A percentile compares a stretch with the other conserved stretches of the same genome.
Conservation (phyloP, 1,140 invertebrate genomes). For the Rhagoletis pomonella region DNA sequence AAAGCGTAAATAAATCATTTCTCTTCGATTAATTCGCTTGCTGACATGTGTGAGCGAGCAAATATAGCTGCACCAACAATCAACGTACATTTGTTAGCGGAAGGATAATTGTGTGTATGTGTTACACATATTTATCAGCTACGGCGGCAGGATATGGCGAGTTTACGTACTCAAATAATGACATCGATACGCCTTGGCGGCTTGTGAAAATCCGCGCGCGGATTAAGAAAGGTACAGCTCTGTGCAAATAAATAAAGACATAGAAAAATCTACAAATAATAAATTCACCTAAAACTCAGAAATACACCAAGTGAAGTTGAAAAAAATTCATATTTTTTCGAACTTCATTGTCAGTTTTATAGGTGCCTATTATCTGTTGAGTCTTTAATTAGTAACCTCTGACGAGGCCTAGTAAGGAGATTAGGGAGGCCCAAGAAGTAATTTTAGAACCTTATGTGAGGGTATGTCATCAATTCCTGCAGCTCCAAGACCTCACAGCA, state of each 20-base stretch:
- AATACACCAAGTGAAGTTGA: too few species aligned
- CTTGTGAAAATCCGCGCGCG: background rate
- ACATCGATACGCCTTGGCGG: constrained; percentile 24
- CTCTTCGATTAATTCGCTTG: constrained; percentile 74
- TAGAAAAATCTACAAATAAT: too few species aligned
- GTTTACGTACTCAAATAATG: constrained; percentile 7
- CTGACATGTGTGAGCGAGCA: constrained; percentile 68
- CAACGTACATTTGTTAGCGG: background rate
- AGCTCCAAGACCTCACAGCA: too few species aligned
- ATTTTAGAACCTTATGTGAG: too few species aligned
- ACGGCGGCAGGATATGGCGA: background rate
- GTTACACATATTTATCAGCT: background rate
- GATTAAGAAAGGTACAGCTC: background rate
- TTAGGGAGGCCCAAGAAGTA: too few species aligned
- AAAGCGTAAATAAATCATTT: constrained; percentile 74
- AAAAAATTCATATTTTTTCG: too few species aligned
- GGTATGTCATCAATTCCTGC: too few species aligned
- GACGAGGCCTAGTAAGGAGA: too few species aligned
- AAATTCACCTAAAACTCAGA: too few species aligned
- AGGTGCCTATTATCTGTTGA: too few species aligned
- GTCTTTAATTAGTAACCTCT: too few species aligned
- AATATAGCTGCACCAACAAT: background rate
- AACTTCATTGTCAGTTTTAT: too few species aligned
- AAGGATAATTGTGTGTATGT: background rate
- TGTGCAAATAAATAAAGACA: background rate